These are phyloP conservation scores for Astyanax mexicanus DNA, from an alignment of 2,797 vertebrate species.

Conservation along the genomic window DNA sequence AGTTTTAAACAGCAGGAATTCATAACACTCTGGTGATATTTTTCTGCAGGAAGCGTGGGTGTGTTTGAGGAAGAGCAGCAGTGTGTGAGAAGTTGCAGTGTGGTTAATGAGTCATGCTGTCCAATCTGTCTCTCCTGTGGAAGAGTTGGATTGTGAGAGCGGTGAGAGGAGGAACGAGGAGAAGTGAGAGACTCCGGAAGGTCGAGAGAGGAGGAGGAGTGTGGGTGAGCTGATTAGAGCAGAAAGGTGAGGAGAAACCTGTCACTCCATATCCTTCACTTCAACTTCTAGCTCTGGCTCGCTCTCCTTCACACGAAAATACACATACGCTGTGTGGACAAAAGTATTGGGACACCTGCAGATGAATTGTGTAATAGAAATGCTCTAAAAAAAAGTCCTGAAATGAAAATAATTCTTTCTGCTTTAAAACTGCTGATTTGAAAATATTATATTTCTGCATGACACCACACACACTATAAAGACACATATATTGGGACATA, in stretches of 20 bases:
- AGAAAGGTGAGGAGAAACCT: slow-evolving; percentile 17
- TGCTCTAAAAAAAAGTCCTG: no score
- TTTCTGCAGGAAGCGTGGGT: not conserved
- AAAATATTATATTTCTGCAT: no score
- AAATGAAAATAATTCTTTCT: no score
- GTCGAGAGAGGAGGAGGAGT: not conserved
- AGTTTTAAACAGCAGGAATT: no score
- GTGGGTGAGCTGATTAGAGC: slow-evolving; percentile 14
- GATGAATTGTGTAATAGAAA: no score
- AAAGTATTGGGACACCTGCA: no score
- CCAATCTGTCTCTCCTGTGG: slow-evolving; percentile 18
- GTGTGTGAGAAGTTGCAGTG: not conserved
- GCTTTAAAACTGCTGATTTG: no score
- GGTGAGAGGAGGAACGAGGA: slow-evolving; percentile 5
- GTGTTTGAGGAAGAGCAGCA: not conserved
- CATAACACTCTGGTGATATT: not conserved
- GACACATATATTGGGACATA: no score
- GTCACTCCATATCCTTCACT: slow-evolving; percentile 18
- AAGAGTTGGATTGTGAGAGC: slow-evolving; percentile 30
- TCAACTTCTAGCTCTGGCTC: not conserved
- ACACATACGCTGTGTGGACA: no score
- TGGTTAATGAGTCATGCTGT: not conserved
- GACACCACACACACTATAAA: no score
- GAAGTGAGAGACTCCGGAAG: slow-evolving; percentile 1
- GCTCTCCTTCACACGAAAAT: no score